Conservation (phyloP, 2,797 vertebrate genomes). For the Morelia viridis region DNA sequence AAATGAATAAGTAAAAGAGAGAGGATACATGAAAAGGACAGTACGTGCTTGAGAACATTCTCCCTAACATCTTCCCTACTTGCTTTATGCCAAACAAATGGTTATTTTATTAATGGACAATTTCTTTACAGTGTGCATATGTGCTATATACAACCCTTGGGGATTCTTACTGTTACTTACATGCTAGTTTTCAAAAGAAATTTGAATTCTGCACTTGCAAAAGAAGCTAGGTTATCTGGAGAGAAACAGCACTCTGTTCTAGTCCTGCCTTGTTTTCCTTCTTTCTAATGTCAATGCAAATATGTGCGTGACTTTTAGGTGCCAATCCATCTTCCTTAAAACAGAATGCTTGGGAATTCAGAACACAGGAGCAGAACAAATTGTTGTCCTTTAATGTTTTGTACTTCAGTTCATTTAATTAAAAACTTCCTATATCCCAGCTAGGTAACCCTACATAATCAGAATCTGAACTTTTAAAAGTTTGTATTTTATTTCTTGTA, state of each 20-base stretch:
- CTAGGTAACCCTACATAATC: background rate
- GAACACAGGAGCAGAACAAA: background rate
- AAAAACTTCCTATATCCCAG: background rate
- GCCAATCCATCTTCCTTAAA: background rate
- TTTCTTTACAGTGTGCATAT: background rate
- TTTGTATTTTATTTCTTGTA: background rate
- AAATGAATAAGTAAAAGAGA: background rate
- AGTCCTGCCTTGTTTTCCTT: background rate
- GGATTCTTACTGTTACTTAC: background rate
- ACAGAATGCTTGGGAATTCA: background rate
- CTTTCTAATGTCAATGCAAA: background rate
- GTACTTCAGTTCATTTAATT: background rate
- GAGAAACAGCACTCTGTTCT: background rate
- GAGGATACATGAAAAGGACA: background rate
- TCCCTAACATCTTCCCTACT: background rate
- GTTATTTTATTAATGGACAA: background rate
- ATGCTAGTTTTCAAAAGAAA: conserved; percentile 4
- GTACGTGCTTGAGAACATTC: background rate
- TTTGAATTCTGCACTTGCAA: background rate
- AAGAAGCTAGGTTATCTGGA: background rate
- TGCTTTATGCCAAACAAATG: background rate
- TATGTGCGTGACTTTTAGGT: background rate
- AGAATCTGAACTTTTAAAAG: background rate
- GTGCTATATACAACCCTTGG: background rate
- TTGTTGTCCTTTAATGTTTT: background rate